Base-by-base conservation (phyloP, 2,797 vertebrate genomes). In the Simalia tracyae region DNA sequence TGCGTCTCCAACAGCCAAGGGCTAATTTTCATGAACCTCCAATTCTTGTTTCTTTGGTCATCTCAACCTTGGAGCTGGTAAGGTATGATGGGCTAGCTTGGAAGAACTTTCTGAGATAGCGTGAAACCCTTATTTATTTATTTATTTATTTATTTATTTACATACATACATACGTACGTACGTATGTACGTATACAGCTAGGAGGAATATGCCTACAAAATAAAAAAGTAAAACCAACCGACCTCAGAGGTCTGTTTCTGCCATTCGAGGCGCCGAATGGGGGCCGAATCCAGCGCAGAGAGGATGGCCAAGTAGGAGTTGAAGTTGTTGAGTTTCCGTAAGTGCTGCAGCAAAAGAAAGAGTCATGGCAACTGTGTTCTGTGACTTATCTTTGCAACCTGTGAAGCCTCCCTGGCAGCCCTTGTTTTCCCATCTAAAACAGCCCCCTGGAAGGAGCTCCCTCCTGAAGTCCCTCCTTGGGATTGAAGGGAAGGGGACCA, bases 181-280 rank as follows among this genome's bases (percentile, higher is more conserved):
- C 1, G n/a, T 3, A 5, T 4, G 17, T 3, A 5, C 4, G 17
- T 50, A 50, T 50, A 50, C 50, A 50, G 50, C 0, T 6, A 54
- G 50, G 50, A 54, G 50, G 6, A 54, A 54, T 54, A 54, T 7
- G 50, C 50, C 50, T 54, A 54, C 6, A 1, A 7, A 54, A 54
- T 54, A 54, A n/a, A 19, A 24, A 56, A 15, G 36, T 1, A 2
- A 64, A 42, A 24, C 11, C 11, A 61, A 64, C 97, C 98, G 96
- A 99, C 99, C 98, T 99, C 99, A 14, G 99, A 99, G 36, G 99
- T 99, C 97, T 99, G 99, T 90, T 99, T 99, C 97, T 99, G 99
- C 99, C 99, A 99, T 97, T 99, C 99, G 92, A 99, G 96, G 94
- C 99, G 98, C 94, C 99, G 98, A 97, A 99, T 99, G 93, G 99